phyloP scores from a whole-genome alignment of 2,888 invertebrate genomes.

The Heteropelma amictum region DNA sequence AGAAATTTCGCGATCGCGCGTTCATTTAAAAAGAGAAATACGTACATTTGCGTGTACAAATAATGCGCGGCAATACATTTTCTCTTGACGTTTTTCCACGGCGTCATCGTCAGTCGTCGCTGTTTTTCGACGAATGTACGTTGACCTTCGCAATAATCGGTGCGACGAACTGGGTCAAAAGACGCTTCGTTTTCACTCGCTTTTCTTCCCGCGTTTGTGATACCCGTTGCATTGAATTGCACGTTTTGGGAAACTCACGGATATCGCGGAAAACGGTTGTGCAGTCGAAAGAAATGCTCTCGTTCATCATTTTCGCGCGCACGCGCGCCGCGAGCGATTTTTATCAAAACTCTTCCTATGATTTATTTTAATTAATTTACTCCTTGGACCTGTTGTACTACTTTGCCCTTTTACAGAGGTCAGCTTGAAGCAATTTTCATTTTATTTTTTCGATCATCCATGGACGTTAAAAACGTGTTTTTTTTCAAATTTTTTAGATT shows the following conservation, averaged over 20 bases:
- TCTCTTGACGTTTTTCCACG: too few relatives aligned
- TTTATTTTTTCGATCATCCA: background rate
- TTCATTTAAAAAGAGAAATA: too few relatives aligned
- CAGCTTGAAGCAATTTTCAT: constrained; percentile 6
- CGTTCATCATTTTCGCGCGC: background rate
- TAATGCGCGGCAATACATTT: too few relatives aligned
- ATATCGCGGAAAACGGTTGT: background rate
- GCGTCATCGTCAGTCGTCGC: too few relatives aligned
- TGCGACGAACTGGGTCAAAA: background rate
- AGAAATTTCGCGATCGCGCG: too few relatives aligned
- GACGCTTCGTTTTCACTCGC: background rate
- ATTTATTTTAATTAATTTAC: background rate
- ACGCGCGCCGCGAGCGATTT: background rate
- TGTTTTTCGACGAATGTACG: too few relatives aligned
- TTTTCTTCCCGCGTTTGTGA: constrained; percentile 29
- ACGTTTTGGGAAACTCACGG: constrained; percentile 45
- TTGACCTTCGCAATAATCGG: too few relatives aligned
- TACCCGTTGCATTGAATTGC: constrained; percentile 46
- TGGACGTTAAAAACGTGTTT: too few relatives aligned
- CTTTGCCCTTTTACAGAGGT: constrained; percentile 33
- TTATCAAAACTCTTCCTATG: background rate
- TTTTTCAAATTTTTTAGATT: background rate
- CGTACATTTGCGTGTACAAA: too few relatives aligned
- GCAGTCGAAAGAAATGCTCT: background rate
- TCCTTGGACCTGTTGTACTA: constrained; percentile 29